These are phyloP conservation scores for Congeria kusceri DNA, from an alignment of 2,888 invertebrate genomes.

Conservation along the genomic window DNA sequence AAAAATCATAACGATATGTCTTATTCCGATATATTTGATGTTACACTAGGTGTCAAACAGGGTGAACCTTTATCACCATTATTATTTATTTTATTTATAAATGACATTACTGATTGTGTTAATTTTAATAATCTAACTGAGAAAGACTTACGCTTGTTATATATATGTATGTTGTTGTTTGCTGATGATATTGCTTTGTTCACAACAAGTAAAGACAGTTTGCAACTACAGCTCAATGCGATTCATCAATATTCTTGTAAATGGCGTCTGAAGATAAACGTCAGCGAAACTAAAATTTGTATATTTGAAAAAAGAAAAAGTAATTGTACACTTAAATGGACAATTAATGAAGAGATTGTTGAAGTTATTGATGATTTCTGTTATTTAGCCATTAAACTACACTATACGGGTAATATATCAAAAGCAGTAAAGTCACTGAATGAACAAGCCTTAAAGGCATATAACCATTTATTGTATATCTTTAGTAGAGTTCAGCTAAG, in stretches of 20 bases:
- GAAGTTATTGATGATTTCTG: too few species aligned
- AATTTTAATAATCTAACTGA: slow-evolving; percentile 15
- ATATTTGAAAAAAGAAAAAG: slow-evolving; percentile 8
- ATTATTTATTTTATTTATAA: slow-evolving; percentile 31
- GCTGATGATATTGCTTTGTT: slow-evolving; percentile 31
- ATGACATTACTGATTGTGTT: slow-evolving; percentile 25
- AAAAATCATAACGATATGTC: slow-evolving; percentile 4
- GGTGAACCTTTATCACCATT: slow-evolving; percentile 32
- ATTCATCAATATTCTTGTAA: slow-evolving; percentile 9
- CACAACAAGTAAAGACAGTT: slow-evolving; percentile 14
- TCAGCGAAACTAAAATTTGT: slow-evolving; percentile 13
- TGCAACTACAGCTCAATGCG: slow-evolving; percentile 19
- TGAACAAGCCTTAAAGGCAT: too few species aligned
- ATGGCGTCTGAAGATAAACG: slow-evolving; percentile 8
- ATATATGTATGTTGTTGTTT: slow-evolving; percentile 18
- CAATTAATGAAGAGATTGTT: too few species aligned
- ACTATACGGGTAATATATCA: too few species aligned
- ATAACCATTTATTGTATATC: too few species aligned
- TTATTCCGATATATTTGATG: slow-evolving; percentile 21
- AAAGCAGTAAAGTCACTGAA: too few species aligned
- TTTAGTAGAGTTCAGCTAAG: too few species aligned
- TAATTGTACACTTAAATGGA: too few species aligned
- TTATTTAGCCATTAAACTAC: too few species aligned
- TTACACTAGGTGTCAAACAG: slow-evolving; percentile 29
- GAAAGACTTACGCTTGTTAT: slow-evolving; percentile 22